Evolutionary conservation across 2,888 invertebrate species (phyloP), one percentile per base, ranked within the genome.

Genomic region (Monopis laevigella): DNA sequence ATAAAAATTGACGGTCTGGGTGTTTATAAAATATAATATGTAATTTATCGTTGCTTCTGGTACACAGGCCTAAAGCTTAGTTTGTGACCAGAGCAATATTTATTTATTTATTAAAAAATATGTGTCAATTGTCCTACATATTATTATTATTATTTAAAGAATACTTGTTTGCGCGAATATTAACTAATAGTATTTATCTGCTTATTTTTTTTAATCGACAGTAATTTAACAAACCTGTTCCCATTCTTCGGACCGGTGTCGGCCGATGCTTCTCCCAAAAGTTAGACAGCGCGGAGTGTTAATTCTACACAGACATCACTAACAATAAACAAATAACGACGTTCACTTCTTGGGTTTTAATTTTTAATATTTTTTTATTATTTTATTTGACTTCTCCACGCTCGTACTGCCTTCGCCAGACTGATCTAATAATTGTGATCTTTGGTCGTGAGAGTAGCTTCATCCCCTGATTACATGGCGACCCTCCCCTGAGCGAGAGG

Each of bases 241-340:
- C 88, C 88, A 88, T 88, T 62, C 87, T 88, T 59, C 87, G 86
- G 68, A 85, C 72, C 73, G 80, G 59, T 58, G 83, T 82, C 67
- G 80, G 60, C 77, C 85, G 83, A 54, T 84, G 82, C 58, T 85
- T 84, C 51, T 83, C 83, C 86, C 86, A 86, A 66, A 85, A 81
- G 48, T 82, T 65, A 60, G 81, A 78, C 80, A 82, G 80, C 63
- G 64, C 81, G 71, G 54, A 32, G 17, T 17, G 17, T 32, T 29
- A 17, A 32, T 14, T 32, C 3, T 17, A 40, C 44, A 30, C 43
- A 45, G 39, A 28, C 30, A 45, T 43, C 50, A 48, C 43, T 41
- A 38, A 45, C 40, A 42, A 55, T 46, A 28, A 7, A 11, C 24
- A 7, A 28, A n/a, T 8, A 28, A 28, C 11, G 19, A 30, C 28